phyloP scores from a whole-genome alignment of 2,888 invertebrate genomes.

The Siphonodentalium dalli region DNA sequence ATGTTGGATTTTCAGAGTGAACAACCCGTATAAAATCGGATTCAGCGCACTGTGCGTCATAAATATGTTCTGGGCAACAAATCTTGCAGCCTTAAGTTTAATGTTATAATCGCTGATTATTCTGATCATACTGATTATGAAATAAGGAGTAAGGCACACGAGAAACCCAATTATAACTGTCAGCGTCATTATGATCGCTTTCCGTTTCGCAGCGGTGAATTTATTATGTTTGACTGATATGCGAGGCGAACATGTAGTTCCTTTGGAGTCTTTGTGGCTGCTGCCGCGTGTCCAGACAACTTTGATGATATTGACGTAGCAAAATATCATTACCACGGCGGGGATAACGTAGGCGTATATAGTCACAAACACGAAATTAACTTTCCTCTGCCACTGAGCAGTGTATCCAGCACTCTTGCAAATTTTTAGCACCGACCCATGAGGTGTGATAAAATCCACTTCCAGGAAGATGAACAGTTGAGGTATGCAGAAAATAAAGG shows the following conservation, averaged over 20 bases:
- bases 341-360: conserved; percentile 65
- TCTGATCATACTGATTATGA: conserved; percentile 63
- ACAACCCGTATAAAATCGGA: conserved; percentile 66
- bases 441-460: conserved; percentile 44
- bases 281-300: conserved; percentile 63
- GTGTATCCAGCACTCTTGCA: conserved; percentile 66
- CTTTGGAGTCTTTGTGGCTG: conserved; percentile 20
- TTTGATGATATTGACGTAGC: conserved; percentile 64
- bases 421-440: conserved; percentile 52
- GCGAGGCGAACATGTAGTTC: conserved; percentile 32
- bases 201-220: conserved; percentile 61
- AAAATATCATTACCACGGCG: conserved; percentile 63
- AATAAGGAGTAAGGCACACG: conserved; percentile 66
- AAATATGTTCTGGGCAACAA: conserved; percentile 55
- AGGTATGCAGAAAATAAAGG: conserved; percentile 64
- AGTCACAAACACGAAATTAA: conserved; percentile 65
- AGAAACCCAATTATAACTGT: conserved; percentile 66
- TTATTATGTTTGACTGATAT: conserved; percentile 47
- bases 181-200: conserved; percentile 66
- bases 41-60: conserved; percentile 65
- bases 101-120: conserved; percentile 61
- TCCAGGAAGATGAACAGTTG: conserved; percentile 66
- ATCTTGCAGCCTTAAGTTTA: conserved; percentile 38
- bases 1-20: conserved; percentile 43
- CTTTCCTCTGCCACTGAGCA: conserved; percentile 65